A percentile compares a stretch with the other conserved stretches of the same genome.
Conservation (phyloP, 2,888 invertebrate species). For the Liodrosophila aerea region DNA sequence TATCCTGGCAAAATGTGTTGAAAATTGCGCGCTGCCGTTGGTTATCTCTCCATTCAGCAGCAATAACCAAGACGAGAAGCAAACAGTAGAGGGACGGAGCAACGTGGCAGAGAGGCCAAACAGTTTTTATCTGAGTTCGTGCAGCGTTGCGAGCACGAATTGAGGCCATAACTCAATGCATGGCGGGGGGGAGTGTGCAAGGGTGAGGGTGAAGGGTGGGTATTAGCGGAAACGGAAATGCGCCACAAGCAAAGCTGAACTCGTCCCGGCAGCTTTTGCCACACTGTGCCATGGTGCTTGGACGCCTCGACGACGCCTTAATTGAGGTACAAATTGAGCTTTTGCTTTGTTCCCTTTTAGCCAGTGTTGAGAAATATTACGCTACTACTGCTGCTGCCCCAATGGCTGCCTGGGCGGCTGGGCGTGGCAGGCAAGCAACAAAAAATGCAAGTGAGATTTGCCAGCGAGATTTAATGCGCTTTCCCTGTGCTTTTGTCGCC, state of each 20-base stretch:
- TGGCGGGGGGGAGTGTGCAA: neutral
- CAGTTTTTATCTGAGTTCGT: conserved; percentile 75
- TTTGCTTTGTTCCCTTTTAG: conserved; percentile 43
- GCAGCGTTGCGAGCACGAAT: conserved; percentile 68
- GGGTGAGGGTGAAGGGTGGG: neutral
- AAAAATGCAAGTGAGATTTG: conserved; percentile 38
- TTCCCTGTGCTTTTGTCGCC: conserved; percentile 32
- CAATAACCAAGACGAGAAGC: conserved; percentile 3
- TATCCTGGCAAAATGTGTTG: conserved; percentile 68
- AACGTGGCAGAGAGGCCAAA: conserved; percentile 48
- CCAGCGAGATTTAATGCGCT: conserved; percentile 66
- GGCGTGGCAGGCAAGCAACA: conserved; percentile 32
- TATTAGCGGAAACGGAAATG: conserved; percentile 66
- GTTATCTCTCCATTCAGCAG: conserved; percentile 78
- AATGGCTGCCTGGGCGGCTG: conserved; percentile 14
- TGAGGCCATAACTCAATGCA: conserved; percentile 66
- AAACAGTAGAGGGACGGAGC: neutral
- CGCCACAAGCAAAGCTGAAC: conserved; percentile 59
- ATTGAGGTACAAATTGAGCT: conserved; percentile 80
- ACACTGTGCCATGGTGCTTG: conserved; percentile 67
- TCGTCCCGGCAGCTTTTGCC: conserved; percentile 42
- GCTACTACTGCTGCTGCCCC: conserved; percentile 16
- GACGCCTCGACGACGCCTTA: conserved; percentile 66
- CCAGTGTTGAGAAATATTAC: conserved; percentile 44
- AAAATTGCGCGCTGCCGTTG: conserved; percentile 76